Evolutionary conservation across 2,888 invertebrate genomes (phyloP).

Genomic region (Imbricaverruca yamaguchii): DNA sequence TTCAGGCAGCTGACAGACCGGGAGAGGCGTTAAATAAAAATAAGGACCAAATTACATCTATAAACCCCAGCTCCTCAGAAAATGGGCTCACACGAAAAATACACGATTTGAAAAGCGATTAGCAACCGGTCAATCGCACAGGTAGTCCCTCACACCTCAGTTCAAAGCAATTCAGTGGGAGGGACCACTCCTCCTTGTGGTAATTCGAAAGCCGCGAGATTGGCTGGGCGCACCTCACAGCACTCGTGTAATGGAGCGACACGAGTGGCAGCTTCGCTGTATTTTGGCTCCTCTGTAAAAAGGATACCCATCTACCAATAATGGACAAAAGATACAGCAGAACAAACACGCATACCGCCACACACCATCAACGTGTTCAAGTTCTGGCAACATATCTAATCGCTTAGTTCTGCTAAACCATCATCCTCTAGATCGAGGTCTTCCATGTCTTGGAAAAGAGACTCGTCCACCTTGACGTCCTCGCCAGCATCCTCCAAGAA

Average conservation of each 20-base stretch:
- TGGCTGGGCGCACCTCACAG: background rate
- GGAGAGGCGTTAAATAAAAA: too few species aligned
- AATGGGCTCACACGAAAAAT: too few species aligned
- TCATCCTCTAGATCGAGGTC: constrained; percentile 32
- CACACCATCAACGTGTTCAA: background rate
- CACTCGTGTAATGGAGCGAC: background rate
- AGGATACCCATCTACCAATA: background rate
- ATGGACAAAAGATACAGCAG: background rate
- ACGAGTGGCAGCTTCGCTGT: background rate
- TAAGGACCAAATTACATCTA: too few species aligned
- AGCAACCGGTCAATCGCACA: too few species aligned
- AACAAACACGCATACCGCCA: background rate
- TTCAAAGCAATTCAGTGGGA: too few species aligned
- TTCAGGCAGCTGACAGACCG: too few species aligned
- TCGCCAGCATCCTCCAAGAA: constrained; percentile 74
- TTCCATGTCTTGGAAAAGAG: constrained; percentile 33
- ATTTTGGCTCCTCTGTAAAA: too few species aligned
- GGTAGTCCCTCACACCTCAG: too few species aligned
- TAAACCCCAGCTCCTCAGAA: too few species aligned
- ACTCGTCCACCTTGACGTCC: constrained; percentile 33
- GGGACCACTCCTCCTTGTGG: background rate
- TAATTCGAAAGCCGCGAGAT: background rate
- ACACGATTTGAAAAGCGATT: too few species aligned
- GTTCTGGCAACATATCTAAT: background rate
- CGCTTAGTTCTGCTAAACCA: background rate